Conservation (phyloP, 1,140 invertebrate genomes). For the Aphaenogaster ashmeadi region DNA sequence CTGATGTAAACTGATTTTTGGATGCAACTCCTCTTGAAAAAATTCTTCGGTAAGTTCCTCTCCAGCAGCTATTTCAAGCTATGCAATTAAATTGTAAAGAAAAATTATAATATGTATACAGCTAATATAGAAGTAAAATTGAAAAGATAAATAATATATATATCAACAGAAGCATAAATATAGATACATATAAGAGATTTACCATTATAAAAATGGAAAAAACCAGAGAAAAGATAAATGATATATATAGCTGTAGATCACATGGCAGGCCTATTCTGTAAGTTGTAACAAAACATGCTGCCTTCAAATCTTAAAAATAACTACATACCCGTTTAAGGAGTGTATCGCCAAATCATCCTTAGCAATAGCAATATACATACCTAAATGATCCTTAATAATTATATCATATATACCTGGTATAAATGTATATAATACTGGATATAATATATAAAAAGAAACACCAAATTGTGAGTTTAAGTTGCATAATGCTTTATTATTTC, state of each 20-base stretch:
- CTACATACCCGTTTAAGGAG: conserved; percentile 79
- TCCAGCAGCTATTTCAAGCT: conserved; percentile 97
- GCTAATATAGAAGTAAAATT: conserved; percentile 17
- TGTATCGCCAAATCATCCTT: conserved; percentile 34
- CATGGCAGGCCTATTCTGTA: conserved; percentile 84
- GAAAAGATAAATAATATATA: not conserved
- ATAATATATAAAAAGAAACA: conserved; percentile 70
- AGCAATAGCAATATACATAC: conserved; percentile 28
- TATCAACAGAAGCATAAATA: conserved; percentile 7
- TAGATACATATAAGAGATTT: not conserved
- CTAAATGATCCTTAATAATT: conserved; percentile 50
- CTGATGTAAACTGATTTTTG: conserved; percentile 95
- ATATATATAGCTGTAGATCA: conserved; percentile 12
- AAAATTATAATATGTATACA: conserved; percentile 66
- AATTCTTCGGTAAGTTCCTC: conserved; percentile 96
- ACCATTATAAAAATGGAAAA: not conserved
- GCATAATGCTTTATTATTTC: conserved; percentile 82
- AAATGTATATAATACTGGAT: conserved; percentile 38
- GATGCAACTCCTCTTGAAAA: conserved; percentile 97
- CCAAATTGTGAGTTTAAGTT: conserved; percentile 76
- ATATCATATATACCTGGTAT: conserved; percentile 34
- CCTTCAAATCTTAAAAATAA: conserved; percentile 70
- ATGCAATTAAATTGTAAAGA: conserved; percentile 82
- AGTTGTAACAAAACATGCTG: conserved; percentile 69
- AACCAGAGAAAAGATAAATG: not conserved